Percentiles rank a stretch among this genome's conserved stretches.
Conservation (phyloP, 2,888 invertebrate genomes). For the Callyntrura sp. region DNA sequence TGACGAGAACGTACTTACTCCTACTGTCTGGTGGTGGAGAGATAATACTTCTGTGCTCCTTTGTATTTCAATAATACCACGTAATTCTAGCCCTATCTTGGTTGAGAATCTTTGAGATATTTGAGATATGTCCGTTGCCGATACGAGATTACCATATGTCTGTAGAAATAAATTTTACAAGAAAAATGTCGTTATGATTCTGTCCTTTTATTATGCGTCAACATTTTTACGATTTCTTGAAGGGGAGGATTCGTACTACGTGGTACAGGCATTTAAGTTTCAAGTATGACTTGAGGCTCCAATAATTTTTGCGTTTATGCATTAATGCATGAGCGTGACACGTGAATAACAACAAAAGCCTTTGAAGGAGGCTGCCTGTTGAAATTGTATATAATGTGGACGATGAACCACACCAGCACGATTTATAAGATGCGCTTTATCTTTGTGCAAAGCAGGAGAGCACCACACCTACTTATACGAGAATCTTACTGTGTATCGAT, state of each 20-base stretch:
- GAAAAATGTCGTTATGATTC: constrained; percentile 51
- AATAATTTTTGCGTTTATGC: constrained; percentile 33
- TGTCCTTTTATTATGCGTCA: constrained; percentile 39
- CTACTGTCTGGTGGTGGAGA: too few relatives aligned
- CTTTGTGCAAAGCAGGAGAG: constrained; percentile 9
- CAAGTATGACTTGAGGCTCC: constrained; percentile 17
- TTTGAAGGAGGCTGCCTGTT: neutral
- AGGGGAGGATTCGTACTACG: neutral
- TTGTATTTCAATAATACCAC: too few relatives aligned
- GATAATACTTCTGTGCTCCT: too few relatives aligned
- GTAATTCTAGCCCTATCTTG: too few relatives aligned
- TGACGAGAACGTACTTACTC: too few relatives aligned
- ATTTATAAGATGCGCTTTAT: neutral
- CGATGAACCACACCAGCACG: too few relatives aligned
- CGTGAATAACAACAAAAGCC: constrained; percentile 41
- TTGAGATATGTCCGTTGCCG: neutral
- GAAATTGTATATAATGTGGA: neutral
- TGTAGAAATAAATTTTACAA: neutral
- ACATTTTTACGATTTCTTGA: constrained; percentile 53
- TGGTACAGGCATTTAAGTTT: neutral
- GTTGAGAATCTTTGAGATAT: too few relatives aligned
- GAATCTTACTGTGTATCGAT: neutral
- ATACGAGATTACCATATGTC: constrained; percentile 20
- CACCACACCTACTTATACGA: constrained; percentile 22
- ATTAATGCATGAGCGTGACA: constrained; percentile 15